Evolutionary conservation across 2,797 vertebrate species (phyloP).

Genomic region (Amblyraja radiata): DNA sequence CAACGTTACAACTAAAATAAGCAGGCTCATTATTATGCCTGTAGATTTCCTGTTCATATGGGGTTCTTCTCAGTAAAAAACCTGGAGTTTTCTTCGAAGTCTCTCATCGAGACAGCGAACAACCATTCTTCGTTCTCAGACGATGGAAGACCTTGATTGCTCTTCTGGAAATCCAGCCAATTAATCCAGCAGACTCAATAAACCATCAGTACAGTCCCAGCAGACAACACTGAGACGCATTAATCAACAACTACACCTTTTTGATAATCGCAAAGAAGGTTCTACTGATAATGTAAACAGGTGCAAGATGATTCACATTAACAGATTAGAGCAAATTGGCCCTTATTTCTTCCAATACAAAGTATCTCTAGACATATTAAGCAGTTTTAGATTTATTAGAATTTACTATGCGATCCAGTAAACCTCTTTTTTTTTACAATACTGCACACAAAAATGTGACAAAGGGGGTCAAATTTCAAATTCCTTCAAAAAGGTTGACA

Average conservation of each 20-base stretch:
- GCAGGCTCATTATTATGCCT: neutral
- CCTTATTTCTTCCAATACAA: neutral
- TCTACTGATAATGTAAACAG: neutral
- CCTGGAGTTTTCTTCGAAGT: neutral
- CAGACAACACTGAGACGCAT: neutral
- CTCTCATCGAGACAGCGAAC: neutral
- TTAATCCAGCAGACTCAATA: neutral
- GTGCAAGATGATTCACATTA: neutral
- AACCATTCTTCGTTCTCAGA: slow-evolving; percentile 1
- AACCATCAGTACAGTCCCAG: neutral
- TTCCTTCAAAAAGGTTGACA: too few species aligned
- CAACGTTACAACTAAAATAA: neutral
- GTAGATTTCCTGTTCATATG: neutral
- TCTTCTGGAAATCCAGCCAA: neutral
- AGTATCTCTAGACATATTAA: neutral
- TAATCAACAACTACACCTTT: neutral
- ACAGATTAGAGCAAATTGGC: neutral
- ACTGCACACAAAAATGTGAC: too few species aligned
- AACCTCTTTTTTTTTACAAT: neutral
- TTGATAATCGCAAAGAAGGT: neutral
- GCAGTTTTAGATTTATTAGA: neutral
- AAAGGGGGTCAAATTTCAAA: too few species aligned
- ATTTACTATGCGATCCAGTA: neutral
- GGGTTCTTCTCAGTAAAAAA: neutral
- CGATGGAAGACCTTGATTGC: neutral